Base-by-base conservation (phyloP, 2,113 vertebrate genomes). In the Neodontobutis hainanensis region DNA sequence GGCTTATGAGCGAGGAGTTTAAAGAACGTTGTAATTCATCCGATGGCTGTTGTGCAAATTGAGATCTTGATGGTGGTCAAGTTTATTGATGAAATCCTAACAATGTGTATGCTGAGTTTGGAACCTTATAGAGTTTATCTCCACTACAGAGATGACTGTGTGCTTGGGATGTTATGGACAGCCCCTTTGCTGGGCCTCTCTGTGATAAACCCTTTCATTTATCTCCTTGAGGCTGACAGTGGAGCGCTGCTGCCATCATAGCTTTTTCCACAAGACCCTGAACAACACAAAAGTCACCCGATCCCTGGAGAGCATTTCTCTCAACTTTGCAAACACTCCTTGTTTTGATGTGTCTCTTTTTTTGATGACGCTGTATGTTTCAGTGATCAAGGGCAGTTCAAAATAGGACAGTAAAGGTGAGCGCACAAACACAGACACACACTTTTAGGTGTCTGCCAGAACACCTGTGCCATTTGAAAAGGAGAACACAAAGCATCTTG, bases 331-430 rank as follows among this genome's bases (percentile, higher is more conserved):
- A 81, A 85, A 84, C 85, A 80, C 72, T 59, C 79, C 56, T 60
- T 70, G 77, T 89, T 85, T 87, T 86, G 86, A 90, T 89, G 87
- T 87, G 83, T 78, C 75, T 68, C 58, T 64, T 88, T 89, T 27
- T 91, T 85, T 88, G 90, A 91, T 90, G 90, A 91, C 79, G 78
- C 82, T 27, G 84, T 81, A 71, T 62, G 77, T 89, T 89, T 80
- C 71, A 55, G 46, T 81, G 86, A 89, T 88, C 86, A 90, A 92
- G 86, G 86, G 75, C 86, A 78, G 82, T 83, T 80, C 75, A 65
- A 72, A 78, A 69, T 73, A 87, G 89, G 84, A 87, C 88, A 79
- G 86, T 64, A 86, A 77, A 90, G 89, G 87, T 89, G 87, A 88
- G 62, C 3, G 58, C 47, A 50, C 46, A 57, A 65, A 35, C 60